Conservation (phyloP, 37 sponge, comb jelly and placozoan species). For the Oopsacas minuta region DNA sequence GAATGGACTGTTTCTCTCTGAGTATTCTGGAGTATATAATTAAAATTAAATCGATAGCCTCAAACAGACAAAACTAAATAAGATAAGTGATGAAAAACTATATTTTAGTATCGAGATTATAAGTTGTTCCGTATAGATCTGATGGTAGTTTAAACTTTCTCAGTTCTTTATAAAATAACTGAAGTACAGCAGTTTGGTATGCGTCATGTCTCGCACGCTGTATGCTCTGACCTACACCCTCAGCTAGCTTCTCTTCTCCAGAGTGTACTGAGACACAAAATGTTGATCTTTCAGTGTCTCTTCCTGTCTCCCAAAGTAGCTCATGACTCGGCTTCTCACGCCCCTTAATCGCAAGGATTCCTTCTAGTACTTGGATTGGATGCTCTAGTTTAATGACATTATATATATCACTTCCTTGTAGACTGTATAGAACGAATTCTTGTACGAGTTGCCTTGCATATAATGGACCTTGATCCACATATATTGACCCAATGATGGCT, state of each 20-base stretch:
- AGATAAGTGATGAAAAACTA: neutral
- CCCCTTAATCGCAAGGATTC: slow-evolving; percentile 28
- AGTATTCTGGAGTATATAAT: too few relatives aligned
- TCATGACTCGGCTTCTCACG: slow-evolving; percentile 27
- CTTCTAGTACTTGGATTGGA: slow-evolving; percentile 37
- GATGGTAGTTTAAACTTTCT: slow-evolving; percentile 35
- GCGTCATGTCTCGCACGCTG: slow-evolving; percentile 66
- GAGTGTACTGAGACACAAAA: slow-evolving; percentile 74
- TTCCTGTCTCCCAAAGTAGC: slow-evolving; percentile 63
- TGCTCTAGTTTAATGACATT: slow-evolving; percentile 55
- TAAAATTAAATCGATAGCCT: too few relatives aligned
- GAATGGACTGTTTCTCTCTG: too few relatives aligned
- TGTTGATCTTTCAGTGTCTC: slow-evolving; percentile 71
- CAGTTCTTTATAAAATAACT: slow-evolving; percentile 42
- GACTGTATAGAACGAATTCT: slow-evolving; percentile 46
- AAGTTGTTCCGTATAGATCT: slow-evolving; percentile 18
- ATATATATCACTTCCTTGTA: slow-evolving; percentile 39
- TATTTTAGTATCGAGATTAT: neutral
- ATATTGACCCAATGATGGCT: slow-evolving; percentile 55
- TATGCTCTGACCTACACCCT: slow-evolving; percentile 62
- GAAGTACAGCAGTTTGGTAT: slow-evolving; percentile 38
- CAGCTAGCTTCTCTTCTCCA: slow-evolving; percentile 37
- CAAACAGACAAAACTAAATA: too few relatives aligned
- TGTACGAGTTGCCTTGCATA: slow-evolving; percentile 48
- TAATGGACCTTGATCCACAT: slow-evolving; percentile 37